phyloP scores from a whole-genome alignment of 2,113 vertebrate species.

The western clawed frog (Xenopus tropicalis) region DNA sequence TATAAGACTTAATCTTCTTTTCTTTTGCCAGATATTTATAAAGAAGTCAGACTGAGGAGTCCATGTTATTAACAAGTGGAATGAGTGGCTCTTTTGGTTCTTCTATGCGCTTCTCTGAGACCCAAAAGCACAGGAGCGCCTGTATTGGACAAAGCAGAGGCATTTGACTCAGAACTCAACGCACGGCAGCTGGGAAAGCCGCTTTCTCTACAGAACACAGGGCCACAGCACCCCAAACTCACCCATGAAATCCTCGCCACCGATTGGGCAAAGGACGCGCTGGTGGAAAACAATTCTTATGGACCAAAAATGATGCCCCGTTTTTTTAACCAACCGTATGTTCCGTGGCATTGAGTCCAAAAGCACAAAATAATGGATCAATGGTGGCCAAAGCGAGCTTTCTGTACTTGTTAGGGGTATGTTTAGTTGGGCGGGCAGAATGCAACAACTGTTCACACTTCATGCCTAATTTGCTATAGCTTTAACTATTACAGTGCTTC shows the following conservation, averaged over 20 bases:
- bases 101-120: neutral
- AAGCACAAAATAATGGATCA: slow-evolving; percentile 29
- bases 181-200: slow-evolving; percentile 15
- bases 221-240: too few species aligned
- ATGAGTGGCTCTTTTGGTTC: slow-evolving; percentile 10
- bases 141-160: slow-evolving; percentile 12
- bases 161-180: slow-evolving; percentile 4
- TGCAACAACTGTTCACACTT: neutral
- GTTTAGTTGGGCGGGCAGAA: neutral
- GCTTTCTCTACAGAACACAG: too few species aligned
- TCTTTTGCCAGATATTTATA: slow-evolving; percentile 32
- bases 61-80: slow-evolving; percentile 12
- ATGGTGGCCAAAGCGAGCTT: slow-evolving; percentile 35
- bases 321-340: neutral
- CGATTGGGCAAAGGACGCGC: too few species aligned
- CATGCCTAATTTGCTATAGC: slow-evolving; percentile 14
- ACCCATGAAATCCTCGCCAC: too few species aligned
- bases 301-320: too few species aligned
- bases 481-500: slow-evolving; percentile 10
- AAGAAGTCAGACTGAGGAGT: slow-evolving; percentile 20
- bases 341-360: slow-evolving; percentile 5
- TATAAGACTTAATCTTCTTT: too few species aligned
- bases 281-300: too few species aligned
- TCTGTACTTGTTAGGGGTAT: slow-evolving; percentile 21
- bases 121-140: neutral